Evolutionary conservation across 2,888 invertebrate species (phyloP).

Genomic region (Pomacea canaliculata): DNA sequence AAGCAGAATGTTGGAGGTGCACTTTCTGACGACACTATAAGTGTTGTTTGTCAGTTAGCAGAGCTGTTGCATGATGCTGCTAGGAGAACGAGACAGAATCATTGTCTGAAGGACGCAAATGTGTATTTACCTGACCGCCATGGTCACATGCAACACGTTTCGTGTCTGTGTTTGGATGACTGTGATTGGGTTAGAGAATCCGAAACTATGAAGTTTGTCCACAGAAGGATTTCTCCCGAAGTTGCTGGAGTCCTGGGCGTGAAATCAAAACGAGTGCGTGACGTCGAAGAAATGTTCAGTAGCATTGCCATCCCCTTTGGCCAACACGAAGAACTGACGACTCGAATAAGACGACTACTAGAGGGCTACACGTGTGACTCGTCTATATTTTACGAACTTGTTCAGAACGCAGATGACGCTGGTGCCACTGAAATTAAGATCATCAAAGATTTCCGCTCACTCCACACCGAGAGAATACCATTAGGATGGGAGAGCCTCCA

Average conservation of each 20-base stretch:
- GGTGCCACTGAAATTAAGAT: constrained; percentile 6
- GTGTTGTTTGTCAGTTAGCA: constrained; percentile 8
- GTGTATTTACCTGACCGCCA: constrained; percentile 24
- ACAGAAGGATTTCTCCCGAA: constrained; percentile 41
- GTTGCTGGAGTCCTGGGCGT: constrained; percentile 45
- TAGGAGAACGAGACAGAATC: background rate
- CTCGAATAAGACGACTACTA: background rate
- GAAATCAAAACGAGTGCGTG: constrained; percentile 28
- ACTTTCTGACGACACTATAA: background rate
- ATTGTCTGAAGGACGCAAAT: background rate
- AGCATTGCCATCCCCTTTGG: constrained; percentile 32
- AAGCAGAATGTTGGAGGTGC: background rate
- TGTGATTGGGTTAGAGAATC: constrained; percentile 38
- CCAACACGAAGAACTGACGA: constrained; percentile 1
- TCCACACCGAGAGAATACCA: background rate
- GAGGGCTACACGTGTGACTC: constrained; percentile 3
- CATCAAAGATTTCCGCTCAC: constrained; percentile 1
- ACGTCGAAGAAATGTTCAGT: constrained; percentile 3
- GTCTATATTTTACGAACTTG: background rate
- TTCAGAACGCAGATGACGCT: constrained; percentile 5
- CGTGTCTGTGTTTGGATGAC: constrained; percentile 48
- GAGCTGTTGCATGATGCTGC: background rate
- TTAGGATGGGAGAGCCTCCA: background rate
- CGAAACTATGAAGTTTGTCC: constrained; percentile 33
- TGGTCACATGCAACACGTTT: constrained; percentile 16